Conservation (phyloP, 2,113 vertebrate genomes). For the Brachirus orientalis region DNA sequence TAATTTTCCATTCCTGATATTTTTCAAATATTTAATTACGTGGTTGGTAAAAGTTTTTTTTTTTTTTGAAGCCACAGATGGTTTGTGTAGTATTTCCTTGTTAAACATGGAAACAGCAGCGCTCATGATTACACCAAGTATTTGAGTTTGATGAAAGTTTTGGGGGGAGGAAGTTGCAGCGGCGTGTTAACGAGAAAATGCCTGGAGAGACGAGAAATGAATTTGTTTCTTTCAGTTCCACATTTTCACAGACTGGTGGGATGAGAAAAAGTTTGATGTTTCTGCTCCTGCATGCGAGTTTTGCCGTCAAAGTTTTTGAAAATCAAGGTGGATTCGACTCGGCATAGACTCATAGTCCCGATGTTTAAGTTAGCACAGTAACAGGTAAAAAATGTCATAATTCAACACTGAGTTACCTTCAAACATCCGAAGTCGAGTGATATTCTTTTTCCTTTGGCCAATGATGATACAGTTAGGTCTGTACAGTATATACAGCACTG, state of each 20-base stretch:
- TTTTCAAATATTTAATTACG: constrained; percentile 85
- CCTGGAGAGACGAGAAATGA: constrained; percentile 33
- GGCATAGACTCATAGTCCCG: no score
- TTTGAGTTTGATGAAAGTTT: constrained; percentile 56
- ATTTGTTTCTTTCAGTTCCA: constrained; percentile 3
- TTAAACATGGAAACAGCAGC: constrained; percentile 47
- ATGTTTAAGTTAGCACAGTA: no score
- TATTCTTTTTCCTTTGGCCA: no score
- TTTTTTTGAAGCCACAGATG: constrained; percentile 44
- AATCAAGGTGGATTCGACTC: no score
- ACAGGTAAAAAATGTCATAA: no score
- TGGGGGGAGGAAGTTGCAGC: constrained; percentile 3
- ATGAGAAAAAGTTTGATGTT: background rate
- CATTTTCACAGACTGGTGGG: background rate
- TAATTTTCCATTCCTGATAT: constrained; percentile 72
- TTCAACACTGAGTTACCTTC: no score
- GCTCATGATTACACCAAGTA: constrained; percentile 33
- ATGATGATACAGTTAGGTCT: no score
- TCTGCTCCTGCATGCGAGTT: constrained; percentile 3
- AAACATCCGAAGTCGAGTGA: no score
- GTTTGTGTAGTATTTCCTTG: constrained; percentile 48
- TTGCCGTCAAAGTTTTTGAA: background rate
- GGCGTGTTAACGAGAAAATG: constrained; percentile 16
- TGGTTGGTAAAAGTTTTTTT: constrained; percentile 69
- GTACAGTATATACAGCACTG: no score